Conservation (phyloP, 2,113 vertebrate genomes). For the Ochotona curzoniae region DNA sequence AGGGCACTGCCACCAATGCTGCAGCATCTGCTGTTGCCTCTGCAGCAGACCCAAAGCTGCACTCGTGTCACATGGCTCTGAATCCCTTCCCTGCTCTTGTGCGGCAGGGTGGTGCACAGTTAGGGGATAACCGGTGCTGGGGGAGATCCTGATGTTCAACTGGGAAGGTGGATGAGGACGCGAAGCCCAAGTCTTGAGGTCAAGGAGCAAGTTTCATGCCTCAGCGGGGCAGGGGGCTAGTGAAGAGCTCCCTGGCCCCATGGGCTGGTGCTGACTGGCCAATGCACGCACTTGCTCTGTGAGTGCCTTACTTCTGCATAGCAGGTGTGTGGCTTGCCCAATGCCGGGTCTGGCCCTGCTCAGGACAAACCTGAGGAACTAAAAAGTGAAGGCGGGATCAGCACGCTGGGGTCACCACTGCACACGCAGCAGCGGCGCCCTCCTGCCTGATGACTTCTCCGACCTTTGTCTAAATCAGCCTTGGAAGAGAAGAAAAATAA, state of each 20-base stretch:
- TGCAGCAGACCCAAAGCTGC: background rate
- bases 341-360: background rate
- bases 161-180: background rate
- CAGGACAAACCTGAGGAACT: background rate
- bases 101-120: background rate
- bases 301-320: background rate
- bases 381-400: background rate
- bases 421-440: background rate
- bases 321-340: fast-evolving
- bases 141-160: background rate
- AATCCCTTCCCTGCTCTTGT: background rate
- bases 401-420: background rate
- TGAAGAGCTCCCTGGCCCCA: background rate
- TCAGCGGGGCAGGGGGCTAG: fast-evolving
- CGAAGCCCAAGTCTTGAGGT: background rate
- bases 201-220: background rate
- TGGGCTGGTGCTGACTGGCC: background rate
- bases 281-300: fast-evolving
- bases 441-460: background rate
- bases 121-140: background rate
- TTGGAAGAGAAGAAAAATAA: slow-evolving; percentile 44
- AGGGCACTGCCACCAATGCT: background rate
- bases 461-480: slow-evolving; percentile 63
- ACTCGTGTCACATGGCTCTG: background rate
- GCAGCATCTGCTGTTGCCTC: background rate